Conservation (phyloP, 2,797 vertebrate species). For the Nannoperca australis region DNA sequence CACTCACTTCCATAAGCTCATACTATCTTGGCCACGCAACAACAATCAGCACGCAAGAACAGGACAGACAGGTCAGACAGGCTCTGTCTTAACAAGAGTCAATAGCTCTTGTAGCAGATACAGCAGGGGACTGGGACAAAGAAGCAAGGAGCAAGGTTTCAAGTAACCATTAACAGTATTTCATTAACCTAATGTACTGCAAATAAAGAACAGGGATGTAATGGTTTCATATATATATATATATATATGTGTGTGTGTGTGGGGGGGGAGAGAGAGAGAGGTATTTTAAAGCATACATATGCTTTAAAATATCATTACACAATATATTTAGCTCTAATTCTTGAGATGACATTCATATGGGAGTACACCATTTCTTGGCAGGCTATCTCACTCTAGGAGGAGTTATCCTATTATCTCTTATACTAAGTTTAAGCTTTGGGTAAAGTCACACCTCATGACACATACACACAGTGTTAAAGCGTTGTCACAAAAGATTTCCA, state of each 20-base stretch:
- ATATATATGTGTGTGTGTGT: too few relatives aligned
- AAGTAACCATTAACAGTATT: neutral
- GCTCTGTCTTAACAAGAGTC: conserved; percentile 1
- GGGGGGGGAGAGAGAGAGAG: too few relatives aligned
- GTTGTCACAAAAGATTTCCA: neutral
- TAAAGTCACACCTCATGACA: conserved; percentile 21
- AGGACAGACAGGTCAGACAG: conserved; percentile 60
- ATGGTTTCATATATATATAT: too few relatives aligned
- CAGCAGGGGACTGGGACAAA: neutral
- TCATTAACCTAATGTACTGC: neutral
- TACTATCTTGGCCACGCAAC: accelerated
- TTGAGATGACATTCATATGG: neutral
- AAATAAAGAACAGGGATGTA: neutral
- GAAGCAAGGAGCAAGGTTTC: neutral
- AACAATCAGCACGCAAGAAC: conserved; percentile 37
- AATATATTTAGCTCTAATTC: neutral
- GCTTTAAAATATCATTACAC: neutral
- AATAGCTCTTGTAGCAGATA: neutral
- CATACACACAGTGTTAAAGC: neutral
- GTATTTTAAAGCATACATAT: neutral
- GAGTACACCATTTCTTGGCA: neutral
- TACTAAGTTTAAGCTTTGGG: conserved; percentile 8
- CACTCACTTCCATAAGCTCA: neutral
- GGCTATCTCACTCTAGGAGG: neutral
- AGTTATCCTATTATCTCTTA: neutral